Evolutionary conservation across 2,113 vertebrate species (phyloP), one percentile per base, ranked within the genome.

Genomic region (Strigops habroptila): DNA sequence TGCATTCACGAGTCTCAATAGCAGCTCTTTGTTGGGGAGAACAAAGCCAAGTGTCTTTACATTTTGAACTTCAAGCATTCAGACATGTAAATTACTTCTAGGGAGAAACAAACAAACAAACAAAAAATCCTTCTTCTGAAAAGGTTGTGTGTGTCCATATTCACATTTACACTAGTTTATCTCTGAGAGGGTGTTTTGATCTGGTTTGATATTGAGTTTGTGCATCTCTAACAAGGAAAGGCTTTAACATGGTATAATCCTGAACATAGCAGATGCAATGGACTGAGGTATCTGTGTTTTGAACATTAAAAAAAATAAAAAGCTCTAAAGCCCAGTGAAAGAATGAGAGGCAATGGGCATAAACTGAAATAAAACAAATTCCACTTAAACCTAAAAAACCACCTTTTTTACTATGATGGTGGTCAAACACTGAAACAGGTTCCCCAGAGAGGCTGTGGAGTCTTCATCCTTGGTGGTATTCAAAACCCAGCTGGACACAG

Each of bases 351-450:
- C 39, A 62, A 63, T 28, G 12, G 21, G 10, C 7, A 63, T 18
- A 85, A 71, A 60, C 0, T 49, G 8, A 57, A 86, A 60, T 17
- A 18, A 14, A 33, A 63, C 7, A 59, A 37, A 71, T 24, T 49
- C 27, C 10, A 30, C 60, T 81, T 76, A 70, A 81, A 71, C 9
- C 19, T 27, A 41, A 53, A 69, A 5, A 0, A 0, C 0, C 3
- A 27, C 7, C 2, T 73, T n/a, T 68, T 67, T 51, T 62, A 49
- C 14, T 27, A 6, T 33, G 28, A 43, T 46, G 13, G 18, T 57
- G 22, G 11, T 41, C 43, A 67, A 77, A 77, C 33, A 73, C 28
- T 31, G 43, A 46, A 63, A 48, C 6, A 63, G 9, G 16, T 53
- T 83, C 21, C 14, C 17, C 67, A 79, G 9, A 64, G 23, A 25